Evolutionary conservation across 2,113 vertebrate species (phyloP), one percentile per base, ranked within the genome.

Genomic region (Malaclemys terrapin): DNA sequence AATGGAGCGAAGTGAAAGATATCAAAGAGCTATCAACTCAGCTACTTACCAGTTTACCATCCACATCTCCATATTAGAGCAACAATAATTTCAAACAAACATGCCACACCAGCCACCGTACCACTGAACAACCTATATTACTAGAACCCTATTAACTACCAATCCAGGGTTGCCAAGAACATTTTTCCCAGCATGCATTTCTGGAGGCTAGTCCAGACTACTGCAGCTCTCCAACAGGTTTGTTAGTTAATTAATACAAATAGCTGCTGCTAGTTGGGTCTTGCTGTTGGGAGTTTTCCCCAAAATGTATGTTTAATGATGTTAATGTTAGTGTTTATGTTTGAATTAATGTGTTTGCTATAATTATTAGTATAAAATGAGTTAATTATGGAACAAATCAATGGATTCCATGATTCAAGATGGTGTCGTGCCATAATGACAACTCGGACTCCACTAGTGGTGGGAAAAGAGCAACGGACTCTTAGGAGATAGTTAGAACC

Each of bases 81-180:
- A 88, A 38, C 22, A 84, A 65, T 1, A 47, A 24, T 35, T 81
- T 54, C 11, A 50, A n/a, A 84, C 80, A 35, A 75, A 52, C 38
- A 59, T 31, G 25, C 8, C 50, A 53, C 13, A 79, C 56, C 49
- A 84, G 52, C n/a, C 54, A 78, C 0, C 1, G 24, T 75, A 22
- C 10, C 0, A 0, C 8, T 0, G 0, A 88, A 56, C 38, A 65
- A 45, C 29, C 47, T 50, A 8, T 42, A 47, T 56, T 57, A 38
- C 76, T 42, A 88, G 62, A 52, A 78, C 47, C 27, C 45, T 50
- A 9, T 27, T 78, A 14, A 29, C 14, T 29, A 50, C 16, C 27
- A 20, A 35, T 53, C 38, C 47, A 69, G 35, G 84, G 50, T 8
- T 31, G 13, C 52, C 69, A 57, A 76, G 81, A 76, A 88, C 27